Percentiles rank a stretch among this genome's conserved stretches.
Evolutionary conservation across 2,113 vertebrate genomes (phyloP).

Genomic region (Rhabdornis inornatus): DNA sequence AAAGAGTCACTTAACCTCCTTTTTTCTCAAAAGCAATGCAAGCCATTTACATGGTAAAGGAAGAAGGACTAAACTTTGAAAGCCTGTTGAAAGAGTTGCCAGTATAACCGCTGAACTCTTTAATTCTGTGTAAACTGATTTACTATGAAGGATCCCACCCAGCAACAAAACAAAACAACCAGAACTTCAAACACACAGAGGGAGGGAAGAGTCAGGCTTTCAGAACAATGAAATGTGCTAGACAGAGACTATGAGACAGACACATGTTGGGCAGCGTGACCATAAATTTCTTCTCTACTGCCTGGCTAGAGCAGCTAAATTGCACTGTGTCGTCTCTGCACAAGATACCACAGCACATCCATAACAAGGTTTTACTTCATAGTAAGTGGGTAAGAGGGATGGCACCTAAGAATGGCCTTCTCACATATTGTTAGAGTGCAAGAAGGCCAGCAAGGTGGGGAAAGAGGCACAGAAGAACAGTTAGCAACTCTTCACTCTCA

Average conservation of each 20-base stretch:
- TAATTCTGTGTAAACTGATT: not conserved
- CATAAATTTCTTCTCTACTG: not conserved
- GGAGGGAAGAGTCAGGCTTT: not conserved
- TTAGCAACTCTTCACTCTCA: not conserved
- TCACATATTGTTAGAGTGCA: not conserved
- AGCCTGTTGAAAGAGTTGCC: conserved; percentile 22
- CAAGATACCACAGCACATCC: not conserved
- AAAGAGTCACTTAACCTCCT: not conserved
- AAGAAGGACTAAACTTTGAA: not conserved
- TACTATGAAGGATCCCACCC: conserved; percentile 52
- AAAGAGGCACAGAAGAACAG: not conserved
- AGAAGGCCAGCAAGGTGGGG: not conserved
- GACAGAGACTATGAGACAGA: not conserved
- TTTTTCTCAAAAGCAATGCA: not conserved
- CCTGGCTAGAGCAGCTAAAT: not conserved
- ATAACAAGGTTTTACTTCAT: not conserved
- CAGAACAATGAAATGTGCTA: not conserved
- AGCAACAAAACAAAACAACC: conserved; percentile 70
- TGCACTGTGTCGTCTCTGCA: not conserved
- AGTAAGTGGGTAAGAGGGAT: not conserved
- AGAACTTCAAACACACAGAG: not conserved
- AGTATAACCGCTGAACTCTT: conserved; percentile 39
- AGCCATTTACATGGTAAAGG: not conserved
- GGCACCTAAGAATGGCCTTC: not conserved
- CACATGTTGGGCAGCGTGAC: not conserved